These are phyloP conservation scores for Athrips mouffetella DNA, from an alignment of 2,888 invertebrate species.

Conservation along the genomic window DNA sequence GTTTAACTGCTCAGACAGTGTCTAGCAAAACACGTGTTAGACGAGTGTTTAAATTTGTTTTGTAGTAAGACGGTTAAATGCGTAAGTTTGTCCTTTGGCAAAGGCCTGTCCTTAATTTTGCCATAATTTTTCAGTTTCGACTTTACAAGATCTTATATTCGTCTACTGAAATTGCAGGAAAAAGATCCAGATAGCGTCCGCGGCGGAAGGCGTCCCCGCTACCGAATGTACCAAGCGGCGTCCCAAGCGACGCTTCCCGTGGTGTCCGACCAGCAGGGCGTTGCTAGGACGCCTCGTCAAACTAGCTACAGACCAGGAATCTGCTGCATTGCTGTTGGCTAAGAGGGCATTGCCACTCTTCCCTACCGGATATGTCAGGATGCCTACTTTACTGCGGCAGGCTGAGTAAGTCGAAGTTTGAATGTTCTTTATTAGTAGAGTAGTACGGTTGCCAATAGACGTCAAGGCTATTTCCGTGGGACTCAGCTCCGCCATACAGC, in stretches of 20 bases:
- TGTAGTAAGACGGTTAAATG: too few species aligned
- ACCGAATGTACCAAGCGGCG: constrained; percentile 73
- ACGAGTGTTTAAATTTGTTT: too few species aligned
- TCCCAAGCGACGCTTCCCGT: constrained; percentile 85
- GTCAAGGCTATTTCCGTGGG: too few species aligned
- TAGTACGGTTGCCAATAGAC: too few species aligned
- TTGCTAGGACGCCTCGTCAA: constrained; percentile 8
- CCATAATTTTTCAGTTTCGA: too few species aligned
- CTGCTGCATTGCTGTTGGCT: constrained; percentile 75
- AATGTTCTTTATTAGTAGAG: too few species aligned
- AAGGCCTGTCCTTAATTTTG: too few species aligned
- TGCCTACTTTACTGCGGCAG: constrained; percentile 74
- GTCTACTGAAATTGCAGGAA: constrained; percentile 51
- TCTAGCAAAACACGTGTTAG: too few species aligned
- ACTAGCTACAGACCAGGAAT: constrained; percentile 24
- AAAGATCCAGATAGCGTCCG: constrained; percentile 51
- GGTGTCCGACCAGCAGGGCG: constrained; percentile 78
- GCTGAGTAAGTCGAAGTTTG: constrained; percentile 72
- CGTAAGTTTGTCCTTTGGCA: too few species aligned
- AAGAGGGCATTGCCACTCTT: constrained; percentile 81
- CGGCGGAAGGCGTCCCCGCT: constrained; percentile 67
- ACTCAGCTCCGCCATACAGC: too few species aligned
- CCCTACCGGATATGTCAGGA: constrained; percentile 83
- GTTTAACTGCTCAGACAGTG: too few species aligned
- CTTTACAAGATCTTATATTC: too few species aligned